Percentiles rank a stretch among this genome's conserved stretches.
phyloP scores from a whole-genome alignment of 2,888 invertebrate species.

The Caenorhabditis doughertyi region DNA sequence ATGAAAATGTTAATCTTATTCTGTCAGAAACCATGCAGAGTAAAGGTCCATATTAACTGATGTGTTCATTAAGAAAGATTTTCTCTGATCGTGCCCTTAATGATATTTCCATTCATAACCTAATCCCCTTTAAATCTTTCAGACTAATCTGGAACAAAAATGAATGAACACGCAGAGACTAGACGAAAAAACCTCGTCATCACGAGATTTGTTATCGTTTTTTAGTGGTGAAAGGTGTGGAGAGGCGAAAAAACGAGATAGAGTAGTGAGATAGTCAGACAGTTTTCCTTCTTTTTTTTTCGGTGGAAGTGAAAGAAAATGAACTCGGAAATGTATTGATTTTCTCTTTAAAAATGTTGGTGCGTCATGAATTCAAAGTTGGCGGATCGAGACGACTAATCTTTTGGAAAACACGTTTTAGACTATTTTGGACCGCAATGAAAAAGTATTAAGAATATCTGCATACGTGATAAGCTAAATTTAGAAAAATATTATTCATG shows the following conservation, averaged over 20 bases:
- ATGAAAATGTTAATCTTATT: too few species aligned
- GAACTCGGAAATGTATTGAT: slow-evolving; percentile 3
- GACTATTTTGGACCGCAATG: too few species aligned
- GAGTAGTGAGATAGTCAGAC: slow-evolving; percentile 11
- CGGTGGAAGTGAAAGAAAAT: background rate
- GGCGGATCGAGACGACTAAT: slow-evolving; percentile 12
- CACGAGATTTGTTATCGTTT: slow-evolving; percentile 51
- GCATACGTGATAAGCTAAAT: background rate
- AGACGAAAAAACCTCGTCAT: slow-evolving; percentile 32
- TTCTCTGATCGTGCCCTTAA: background rate
- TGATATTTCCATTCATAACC: background rate
- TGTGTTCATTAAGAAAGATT: slow-evolving; percentile 1
- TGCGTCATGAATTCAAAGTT: slow-evolving; percentile 1
- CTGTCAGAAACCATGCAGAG: too few species aligned
- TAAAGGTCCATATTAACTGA: background rate
- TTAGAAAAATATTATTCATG: background rate
- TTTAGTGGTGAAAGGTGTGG: slow-evolving; percentile 9
- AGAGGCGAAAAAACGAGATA: background rate
- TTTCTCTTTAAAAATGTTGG: background rate
- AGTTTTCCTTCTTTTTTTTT: background rate
- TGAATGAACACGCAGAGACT: slow-evolving; percentile 8
- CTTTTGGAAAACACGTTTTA: slow-evolving; percentile 2
- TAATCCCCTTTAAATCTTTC: background rate
- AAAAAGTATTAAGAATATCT: background rate
- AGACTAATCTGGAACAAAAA: slow-evolving; percentile 5